Base-by-base conservation (phyloP, 2,888 invertebrate genomes). In the Meandrusa payeni region DNA sequence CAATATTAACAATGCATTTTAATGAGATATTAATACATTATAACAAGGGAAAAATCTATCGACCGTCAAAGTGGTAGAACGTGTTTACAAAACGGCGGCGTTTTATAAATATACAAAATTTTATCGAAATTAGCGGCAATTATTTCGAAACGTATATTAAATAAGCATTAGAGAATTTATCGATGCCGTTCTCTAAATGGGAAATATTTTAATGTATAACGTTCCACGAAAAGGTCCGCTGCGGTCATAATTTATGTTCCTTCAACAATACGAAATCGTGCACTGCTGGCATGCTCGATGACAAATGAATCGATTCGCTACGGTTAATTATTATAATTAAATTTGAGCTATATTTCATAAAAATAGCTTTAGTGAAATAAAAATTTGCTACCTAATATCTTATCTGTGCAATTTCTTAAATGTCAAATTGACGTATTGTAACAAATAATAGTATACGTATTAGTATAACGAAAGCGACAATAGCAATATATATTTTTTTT, bases 291-390 rank as follows among this genome's bases (percentile, higher is more conserved):
- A 7, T 55, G 59, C 41, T 44, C 63, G 69, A 78, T 82, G 86
- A 85, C 85, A 85, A 83, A 85, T 85, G 81, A 57, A 69, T 67
- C 69, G 76, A 83, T 83, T 80, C 75, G 74, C 58, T 56, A 66
- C 66, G 71, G 46, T 73, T 76, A 80, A 82, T 82, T 82, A 80
- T 70, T 72, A 76, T 78, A 74, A 76, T 76, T 65, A 66, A 66
- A 63, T 20, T 11, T 13, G 13, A 12, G 12, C 7, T 22, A 23
- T 36, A 29, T 29, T 29, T 29, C 29, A 29, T 29, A 29, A 31
- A n/a, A n/a, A 15, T 5, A 11, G 15, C 15, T 15, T 15, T 15
- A 2, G 2, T 23, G 1, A 23, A 23, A 7, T n/a, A 4, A n/a
- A 1, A 29, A 6, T 3, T 29, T 12, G n/a, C 1, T 6, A 13